These are phyloP conservation scores for Bubo blakistoni DNA, from an alignment of 2,113 vertebrate species.

Conservation along the genomic window DNA sequence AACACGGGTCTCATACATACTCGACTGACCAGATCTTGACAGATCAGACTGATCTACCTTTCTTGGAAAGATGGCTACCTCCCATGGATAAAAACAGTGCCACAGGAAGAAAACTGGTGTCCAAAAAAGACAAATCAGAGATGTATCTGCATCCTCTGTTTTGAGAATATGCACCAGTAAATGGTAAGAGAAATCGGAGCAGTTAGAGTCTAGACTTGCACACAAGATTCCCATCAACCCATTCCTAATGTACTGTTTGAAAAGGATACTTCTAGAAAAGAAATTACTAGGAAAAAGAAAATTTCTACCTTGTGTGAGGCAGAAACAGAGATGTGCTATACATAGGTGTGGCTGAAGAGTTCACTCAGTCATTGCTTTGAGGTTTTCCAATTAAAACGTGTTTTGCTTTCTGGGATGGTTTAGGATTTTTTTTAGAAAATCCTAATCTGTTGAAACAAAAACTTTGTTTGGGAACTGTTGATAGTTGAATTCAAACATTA, in stretches of 20 bases:
- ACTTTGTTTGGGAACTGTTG: background rate
- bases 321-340: background rate
- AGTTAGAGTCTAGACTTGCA: background rate
- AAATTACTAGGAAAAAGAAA: background rate
- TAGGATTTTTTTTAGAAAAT: background rate
- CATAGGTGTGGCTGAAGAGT: background rate
- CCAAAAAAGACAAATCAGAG: background rate
- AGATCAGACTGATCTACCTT: background rate
- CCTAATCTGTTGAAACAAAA: background rate
- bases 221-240: background rate
- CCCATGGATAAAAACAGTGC: background rate
- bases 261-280: background rate
- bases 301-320: background rate
- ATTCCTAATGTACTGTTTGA: background rate
- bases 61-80: background rate
- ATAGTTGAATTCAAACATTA: background rate
- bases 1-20: accelerated
- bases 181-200: background rate
- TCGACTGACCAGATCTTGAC: accelerated
- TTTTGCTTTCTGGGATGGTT: background rate
- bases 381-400: background rate
- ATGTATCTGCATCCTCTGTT: background rate
- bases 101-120: background rate
- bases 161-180: background rate
- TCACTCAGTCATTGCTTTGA: background rate